A percentile compares a stretch with the other conserved stretches of the same genome.
These are phyloP conservation scores for Oreamnos americanus DNA, from an alignment of 2,113 vertebrate genomes.

Conservation along the genomic window DNA sequence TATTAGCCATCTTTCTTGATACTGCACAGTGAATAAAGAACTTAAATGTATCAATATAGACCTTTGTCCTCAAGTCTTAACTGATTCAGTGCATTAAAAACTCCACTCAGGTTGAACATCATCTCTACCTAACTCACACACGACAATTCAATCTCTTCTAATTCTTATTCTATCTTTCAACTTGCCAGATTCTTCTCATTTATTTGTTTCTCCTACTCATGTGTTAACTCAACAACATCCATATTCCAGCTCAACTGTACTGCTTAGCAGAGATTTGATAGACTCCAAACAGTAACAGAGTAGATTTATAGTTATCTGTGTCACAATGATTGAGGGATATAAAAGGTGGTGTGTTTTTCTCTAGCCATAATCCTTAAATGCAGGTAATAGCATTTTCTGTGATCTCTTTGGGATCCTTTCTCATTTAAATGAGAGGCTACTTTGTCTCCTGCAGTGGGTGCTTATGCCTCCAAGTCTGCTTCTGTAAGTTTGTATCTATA, in stretches of 20 bases:
- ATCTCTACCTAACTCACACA: conserved; percentile 42
- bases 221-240: not conserved
- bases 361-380: conserved; percentile 5
- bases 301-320: conserved; percentile 25
- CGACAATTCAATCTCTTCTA: conserved; percentile 35
- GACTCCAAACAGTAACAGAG: conserved; percentile 38
- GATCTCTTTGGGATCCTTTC: not conserved
- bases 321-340: not conserved
- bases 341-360: not conserved
- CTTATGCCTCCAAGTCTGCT: not conserved
- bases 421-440: not conserved
- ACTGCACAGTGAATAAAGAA: not conserved
- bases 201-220: not conserved
- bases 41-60: conserved; percentile 56
- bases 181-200: not conserved
- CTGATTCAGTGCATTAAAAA: conserved; percentile 21
- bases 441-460: not conserved
- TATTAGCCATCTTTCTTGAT: conserved; percentile 58
- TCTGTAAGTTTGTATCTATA: not conserved
- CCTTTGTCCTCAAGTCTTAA: conserved; percentile 58
- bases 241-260: not conserved
- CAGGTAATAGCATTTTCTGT: not conserved
- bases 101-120: not conserved
- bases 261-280: conserved; percentile 48
- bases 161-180: conserved; percentile 29